Conservation (phyloP, 2,888 invertebrate genomes). For the Parnassius orleans region DNA sequence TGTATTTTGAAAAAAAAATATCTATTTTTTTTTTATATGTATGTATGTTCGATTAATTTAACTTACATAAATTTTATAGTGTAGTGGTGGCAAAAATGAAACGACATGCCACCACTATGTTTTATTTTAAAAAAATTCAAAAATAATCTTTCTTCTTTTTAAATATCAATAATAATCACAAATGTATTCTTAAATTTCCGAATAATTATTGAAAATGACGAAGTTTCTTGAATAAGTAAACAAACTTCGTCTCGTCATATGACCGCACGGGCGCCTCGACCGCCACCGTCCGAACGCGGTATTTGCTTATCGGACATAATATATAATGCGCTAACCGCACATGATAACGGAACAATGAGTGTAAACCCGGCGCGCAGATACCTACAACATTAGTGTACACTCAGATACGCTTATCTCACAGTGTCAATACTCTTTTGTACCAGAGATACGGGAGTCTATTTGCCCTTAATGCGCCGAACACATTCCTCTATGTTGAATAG, state of each 20-base stretch:
- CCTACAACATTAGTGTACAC: slow-evolving; percentile 67
- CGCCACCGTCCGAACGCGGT: slow-evolving; percentile 31
- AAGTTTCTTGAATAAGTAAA: background rate
- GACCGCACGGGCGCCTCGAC: slow-evolving; percentile 1
- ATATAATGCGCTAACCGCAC: slow-evolving; percentile 69
- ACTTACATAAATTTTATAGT: no score
- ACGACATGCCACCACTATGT: no score
- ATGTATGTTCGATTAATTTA: no score
- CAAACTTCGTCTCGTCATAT: slow-evolving; percentile 1
- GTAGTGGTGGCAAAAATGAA: no score
- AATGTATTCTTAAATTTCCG: no score
- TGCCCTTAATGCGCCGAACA: slow-evolving; percentile 69
- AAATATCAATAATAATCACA: no score
- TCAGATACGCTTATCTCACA: slow-evolving; percentile 72
- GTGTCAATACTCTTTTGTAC: slow-evolving; percentile 80
- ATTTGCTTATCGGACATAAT: slow-evolving; percentile 70
- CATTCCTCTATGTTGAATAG: slow-evolving; percentile 71
- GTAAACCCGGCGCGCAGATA: slow-evolving; percentile 61
- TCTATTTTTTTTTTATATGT: no score
- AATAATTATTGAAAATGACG: no score
- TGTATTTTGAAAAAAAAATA: no score
- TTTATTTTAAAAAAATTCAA: no score
- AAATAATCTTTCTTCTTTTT: no score
- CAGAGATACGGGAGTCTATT: slow-evolving; percentile 73
- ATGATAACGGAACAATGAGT: slow-evolving; percentile 77